These are phyloP conservation scores for Spatulosminthurus flaviceps DNA, from an alignment of 2,888 invertebrate species.

Conservation along the genomic window DNA sequence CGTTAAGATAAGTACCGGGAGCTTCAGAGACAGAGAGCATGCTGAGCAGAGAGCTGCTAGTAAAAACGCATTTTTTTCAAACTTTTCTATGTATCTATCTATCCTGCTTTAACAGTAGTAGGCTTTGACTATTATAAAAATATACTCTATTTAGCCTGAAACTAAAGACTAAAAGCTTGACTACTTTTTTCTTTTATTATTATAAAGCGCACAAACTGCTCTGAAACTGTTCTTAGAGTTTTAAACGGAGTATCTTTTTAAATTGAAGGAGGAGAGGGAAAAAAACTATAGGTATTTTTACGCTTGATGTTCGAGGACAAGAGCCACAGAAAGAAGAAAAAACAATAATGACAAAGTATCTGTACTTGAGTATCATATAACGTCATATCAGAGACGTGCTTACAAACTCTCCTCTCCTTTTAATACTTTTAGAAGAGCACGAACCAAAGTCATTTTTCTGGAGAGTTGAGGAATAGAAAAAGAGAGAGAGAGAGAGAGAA, in stretches of 20 bases:
- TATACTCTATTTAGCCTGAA: too few species aligned
- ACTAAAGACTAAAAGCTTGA: too few species aligned
- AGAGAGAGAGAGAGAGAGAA: not conserved
- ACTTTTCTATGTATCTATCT: too few species aligned
- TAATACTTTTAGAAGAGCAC: conserved; percentile 21
- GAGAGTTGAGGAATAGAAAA: too few species aligned
- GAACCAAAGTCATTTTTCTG: conserved; percentile 23
- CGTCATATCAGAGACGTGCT: conserved; percentile 12
- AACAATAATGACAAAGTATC: conserved; percentile 14
- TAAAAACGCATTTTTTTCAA: too few species aligned
- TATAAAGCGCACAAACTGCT: too few species aligned
- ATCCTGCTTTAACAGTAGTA: too few species aligned
- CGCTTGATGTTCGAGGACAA: not conserved
- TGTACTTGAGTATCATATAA: conserved; percentile 18
- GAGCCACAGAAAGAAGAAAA: not conserved
- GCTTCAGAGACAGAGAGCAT: too few species aligned
- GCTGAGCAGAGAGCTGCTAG: too few species aligned
- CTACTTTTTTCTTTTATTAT: too few species aligned
- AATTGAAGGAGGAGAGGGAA: not conserved
- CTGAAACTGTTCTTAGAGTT: not conserved
- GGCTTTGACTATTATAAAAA: too few species aligned
- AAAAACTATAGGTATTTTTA: conserved; percentile 2
- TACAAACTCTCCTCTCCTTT: not conserved
- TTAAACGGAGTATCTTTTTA: not conserved
- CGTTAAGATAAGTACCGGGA: too few species aligned